Conservation (phyloP, 2,888 invertebrate genomes). For the Ophraella communa region DNA sequence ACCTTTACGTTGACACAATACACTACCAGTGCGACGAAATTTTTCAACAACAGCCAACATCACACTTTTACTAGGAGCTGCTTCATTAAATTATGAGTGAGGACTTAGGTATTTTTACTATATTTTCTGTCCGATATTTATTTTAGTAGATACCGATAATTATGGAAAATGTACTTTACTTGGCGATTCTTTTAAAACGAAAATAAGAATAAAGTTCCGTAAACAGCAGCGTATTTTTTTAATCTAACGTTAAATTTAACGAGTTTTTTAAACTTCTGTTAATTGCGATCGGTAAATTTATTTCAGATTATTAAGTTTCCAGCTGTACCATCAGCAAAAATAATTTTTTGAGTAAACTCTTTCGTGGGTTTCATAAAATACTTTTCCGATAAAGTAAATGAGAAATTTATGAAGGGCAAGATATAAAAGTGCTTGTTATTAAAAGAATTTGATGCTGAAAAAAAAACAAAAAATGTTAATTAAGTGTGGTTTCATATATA, state of each 20-base stretch:
- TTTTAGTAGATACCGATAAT: no score
- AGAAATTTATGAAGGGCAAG: background rate
- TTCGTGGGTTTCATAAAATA: background rate
- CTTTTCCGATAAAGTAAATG: background rate
- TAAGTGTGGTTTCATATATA: no score
- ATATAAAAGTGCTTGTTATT: no score
- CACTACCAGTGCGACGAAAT: no score
- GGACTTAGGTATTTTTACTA: no score
- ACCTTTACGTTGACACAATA: no score
- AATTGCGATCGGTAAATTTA: constrained; percentile 28
- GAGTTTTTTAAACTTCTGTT: constrained; percentile 24
- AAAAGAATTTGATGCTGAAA: background rate
- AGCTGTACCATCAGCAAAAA: constrained; percentile 21
- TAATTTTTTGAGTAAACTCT: background rate
- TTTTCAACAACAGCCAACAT: no score
- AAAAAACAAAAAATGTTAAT: no score
- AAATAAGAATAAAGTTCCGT: background rate
- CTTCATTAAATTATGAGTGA: no score
- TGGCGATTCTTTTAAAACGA: background rate
- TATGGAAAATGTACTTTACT: no score
- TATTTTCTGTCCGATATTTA: no score
- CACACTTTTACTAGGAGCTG: no score
- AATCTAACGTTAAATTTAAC: constrained; percentile 13
- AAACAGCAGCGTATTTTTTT: background rate
- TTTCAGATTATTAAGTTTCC: constrained; percentile 29